Evolutionary conservation across 1,140 invertebrate genomes (phyloP).

Genomic region (Heliothis virescens): DNA sequence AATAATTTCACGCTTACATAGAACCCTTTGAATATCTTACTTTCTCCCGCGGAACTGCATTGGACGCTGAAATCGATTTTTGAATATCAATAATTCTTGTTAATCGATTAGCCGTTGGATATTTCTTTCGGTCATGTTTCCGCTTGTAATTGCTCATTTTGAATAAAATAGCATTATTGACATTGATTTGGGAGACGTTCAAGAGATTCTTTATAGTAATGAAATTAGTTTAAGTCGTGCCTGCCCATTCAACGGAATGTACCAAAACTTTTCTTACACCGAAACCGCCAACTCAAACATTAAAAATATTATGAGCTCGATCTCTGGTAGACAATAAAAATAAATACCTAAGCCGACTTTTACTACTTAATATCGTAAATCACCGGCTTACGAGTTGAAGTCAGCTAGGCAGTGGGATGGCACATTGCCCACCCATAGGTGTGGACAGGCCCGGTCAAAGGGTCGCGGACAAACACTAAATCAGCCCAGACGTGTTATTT

Average conservation of each 20-base stretch:
- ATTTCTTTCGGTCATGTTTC: not conserved
- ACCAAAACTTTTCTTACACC: too few relatives aligned
- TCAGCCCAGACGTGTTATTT: constrained; percentile 70
- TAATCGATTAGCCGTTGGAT: constrained; percentile 16
- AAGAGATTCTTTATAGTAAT: too few relatives aligned
- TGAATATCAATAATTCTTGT: not conserved
- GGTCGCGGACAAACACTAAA: constrained; percentile 63
- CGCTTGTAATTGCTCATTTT: not conserved
- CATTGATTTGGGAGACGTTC: too few relatives aligned
- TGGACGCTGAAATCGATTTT: constrained; percentile 47
- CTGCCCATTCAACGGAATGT: too few relatives aligned
- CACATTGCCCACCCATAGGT: constrained; percentile 75
- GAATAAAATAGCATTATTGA: not conserved
- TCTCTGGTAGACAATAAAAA: constrained; percentile 1
- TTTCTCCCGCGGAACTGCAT: constrained; percentile 35
- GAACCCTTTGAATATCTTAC: constrained; percentile 22
- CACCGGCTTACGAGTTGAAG: constrained; percentile 26
- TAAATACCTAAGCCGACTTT: constrained; percentile 16
- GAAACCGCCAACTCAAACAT: too few relatives aligned
- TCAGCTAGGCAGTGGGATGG: constrained; percentile 61
- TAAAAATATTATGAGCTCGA: not conserved
- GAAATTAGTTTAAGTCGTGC: too few relatives aligned
- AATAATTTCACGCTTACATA: constrained; percentile 50
- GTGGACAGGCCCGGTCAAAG: constrained; percentile 64
- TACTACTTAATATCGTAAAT: constrained; percentile 41